Evolutionary conservation across 2,797 vertebrate genomes (phyloP), one percentile per base, ranked within the genome.

Genomic region (Potorous gilbertii): DNA sequence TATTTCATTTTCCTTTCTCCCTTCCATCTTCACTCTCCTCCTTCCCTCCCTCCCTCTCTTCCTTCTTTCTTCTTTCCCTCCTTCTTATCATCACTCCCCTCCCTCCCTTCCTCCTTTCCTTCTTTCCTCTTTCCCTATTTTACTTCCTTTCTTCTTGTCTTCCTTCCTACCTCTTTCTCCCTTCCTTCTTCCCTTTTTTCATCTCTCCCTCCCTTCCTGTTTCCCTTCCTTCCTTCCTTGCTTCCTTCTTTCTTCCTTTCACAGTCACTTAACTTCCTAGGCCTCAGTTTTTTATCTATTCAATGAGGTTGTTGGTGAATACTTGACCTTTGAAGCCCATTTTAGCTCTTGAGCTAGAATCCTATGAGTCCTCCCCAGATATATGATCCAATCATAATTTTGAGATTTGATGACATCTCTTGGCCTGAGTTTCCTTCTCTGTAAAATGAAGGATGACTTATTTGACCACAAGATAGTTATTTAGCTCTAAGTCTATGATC

Each of bases 151-250:
- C 31, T 62, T 6, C 29, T 13, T 62, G 0, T 9, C 4, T 62
- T 14, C 31, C 4, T 3, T 6, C 12, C 59, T 66, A n/a, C 31
- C 31, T 66, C 31, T 29, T 57, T 4, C 8, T 52, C 5, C 52
- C 52, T 52, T 12, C 11, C 59, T 29, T 2, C 57, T 1, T 59
- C 4, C 29, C 57, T 29, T 12, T 10, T 10, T 11, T 1, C 13
- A 1, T 5, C 6, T 4, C 34, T 5, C 18, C 5, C 34, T 5
- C 6, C 14, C 16, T 16, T 6, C 5, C 13, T 1, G 18, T 1
- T 0, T 18, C 8, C 13, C 14, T 4, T 8, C 13, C 14, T 14
- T 18, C 1, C 34, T 16, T n/a, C 34, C 14, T 16, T 66, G 14
- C 14, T 6, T 14, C 29, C 4, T 34, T 13, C n/a, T 11, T 40